A percentile compares a stretch with the other conserved stretches of the same genome.
Evolutionary conservation across 2,797 vertebrate genomes (phyloP).

Genomic region (Neomorphus geoffroyi): DNA sequence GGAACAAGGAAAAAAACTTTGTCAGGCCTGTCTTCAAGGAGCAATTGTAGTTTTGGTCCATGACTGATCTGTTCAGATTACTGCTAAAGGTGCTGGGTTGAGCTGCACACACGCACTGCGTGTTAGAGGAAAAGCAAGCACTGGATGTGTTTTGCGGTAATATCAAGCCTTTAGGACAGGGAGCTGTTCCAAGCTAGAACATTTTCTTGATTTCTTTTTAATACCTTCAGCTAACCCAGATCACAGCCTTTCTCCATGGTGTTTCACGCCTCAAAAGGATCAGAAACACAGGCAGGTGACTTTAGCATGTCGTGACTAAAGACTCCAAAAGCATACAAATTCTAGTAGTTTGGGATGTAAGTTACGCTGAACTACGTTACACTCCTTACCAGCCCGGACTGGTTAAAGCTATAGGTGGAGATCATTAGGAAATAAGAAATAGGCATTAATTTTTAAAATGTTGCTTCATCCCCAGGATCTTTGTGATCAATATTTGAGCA

Average conservation of each 20-base stretch:
- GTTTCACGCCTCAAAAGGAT: not conserved
- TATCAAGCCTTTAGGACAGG: not conserved
- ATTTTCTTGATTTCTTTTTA: constrained; percentile 34
- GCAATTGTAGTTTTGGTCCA: not conserved
- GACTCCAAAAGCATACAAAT: not conserved
- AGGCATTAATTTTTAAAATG: constrained; percentile 50
- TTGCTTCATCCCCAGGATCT: not conserved
- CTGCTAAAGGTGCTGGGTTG: rapidly evolving
- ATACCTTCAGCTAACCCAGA: constrained; percentile 6
- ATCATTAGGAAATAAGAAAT: not conserved
- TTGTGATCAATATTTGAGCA: constrained; percentile 55
- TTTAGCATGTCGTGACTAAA: not conserved
- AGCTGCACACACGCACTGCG: not conserved
- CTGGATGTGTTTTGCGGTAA: not conserved
- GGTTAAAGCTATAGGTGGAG: not conserved
- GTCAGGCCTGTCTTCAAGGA: not conserved
- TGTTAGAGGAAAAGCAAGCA: not conserved
- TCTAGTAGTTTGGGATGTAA: not conserved
- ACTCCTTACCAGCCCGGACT: not conserved
- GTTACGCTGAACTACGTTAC: not conserved
- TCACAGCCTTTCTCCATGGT: not conserved
- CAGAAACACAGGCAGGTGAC: not conserved
- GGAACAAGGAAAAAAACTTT: not conserved
- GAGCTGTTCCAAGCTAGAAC: constrained; percentile 7
- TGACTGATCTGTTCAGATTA: not conserved